Percentiles rank a stretch among this genome's conserved stretches.
phyloP scores from a whole-genome alignment of 1,140 invertebrate genomes.

The Steinernema feltiae region DNA sequence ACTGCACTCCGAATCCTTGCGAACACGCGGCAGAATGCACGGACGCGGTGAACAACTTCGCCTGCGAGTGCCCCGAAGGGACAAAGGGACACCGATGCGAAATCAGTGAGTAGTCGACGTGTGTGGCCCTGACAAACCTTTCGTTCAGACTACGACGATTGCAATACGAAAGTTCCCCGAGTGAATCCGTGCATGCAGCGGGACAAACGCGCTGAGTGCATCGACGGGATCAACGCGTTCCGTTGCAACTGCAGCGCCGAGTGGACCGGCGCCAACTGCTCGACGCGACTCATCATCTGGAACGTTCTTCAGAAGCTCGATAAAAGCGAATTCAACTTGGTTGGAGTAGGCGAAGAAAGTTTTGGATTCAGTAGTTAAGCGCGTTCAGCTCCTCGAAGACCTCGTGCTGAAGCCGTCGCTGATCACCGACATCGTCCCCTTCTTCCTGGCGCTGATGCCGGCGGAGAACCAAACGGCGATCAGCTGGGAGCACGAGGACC shows the following conservation, averaged over 20 bases:
- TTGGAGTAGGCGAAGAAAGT: background rate
- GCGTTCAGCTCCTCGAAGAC: slow-evolving; percentile 41
- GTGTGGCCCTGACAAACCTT: background rate
- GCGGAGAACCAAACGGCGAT: slow-evolving; percentile 72
- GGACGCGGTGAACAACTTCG: background rate
- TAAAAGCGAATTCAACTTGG: background rate
- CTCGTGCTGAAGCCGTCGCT: slow-evolving; percentile 27
- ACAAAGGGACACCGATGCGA: slow-evolving; percentile 27
- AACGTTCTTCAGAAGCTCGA: background rate
- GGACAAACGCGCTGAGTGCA: background rate
- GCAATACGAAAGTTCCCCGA: background rate
- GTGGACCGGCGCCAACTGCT: background rate
- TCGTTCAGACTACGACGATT: background rate
- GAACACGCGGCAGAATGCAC: background rate
- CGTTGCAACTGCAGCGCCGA: background rate
- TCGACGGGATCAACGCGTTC: background rate
- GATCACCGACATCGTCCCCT: slow-evolving; percentile 36
- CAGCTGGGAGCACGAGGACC: slow-evolving; percentile 65
- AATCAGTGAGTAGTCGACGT: background rate
- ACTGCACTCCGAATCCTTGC: background rate
- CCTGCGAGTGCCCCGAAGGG: background rate
- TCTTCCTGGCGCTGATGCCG: slow-evolving; percentile 57
- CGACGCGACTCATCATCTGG: background rate
- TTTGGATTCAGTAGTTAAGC: background rate
- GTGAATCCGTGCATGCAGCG: background rate